A percentile compares a stretch with the other conserved stretches of the same genome.
phyloP scores from a whole-genome alignment of 2,113 vertebrate genomes.

The Rissa tridactyla region DNA sequence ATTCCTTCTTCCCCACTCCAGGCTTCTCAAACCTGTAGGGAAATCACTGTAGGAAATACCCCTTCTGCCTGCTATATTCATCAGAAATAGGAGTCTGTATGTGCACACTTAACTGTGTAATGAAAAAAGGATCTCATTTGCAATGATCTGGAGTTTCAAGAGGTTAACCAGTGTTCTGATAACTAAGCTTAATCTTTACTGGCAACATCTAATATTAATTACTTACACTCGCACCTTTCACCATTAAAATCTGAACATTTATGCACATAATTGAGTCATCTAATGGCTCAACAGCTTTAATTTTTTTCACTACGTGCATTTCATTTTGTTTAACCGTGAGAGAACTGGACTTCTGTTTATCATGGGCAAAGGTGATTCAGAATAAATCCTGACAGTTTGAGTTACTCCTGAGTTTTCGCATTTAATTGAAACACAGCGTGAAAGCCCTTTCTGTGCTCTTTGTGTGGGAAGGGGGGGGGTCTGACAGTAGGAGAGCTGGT shows the following conservation, averaged over 20 bases:
- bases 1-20: not conserved
- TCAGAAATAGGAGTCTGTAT: constrained; percentile 7
- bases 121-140: constrained; percentile 35
- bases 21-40: constrained; percentile 44
- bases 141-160: constrained; percentile 26
- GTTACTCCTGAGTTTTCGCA: constrained; percentile 21
- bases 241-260: constrained; percentile 45
- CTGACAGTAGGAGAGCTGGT: not conserved
- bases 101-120: not conserved
- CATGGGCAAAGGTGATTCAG: constrained; percentile 6
- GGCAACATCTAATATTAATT: constrained; percentile 65
- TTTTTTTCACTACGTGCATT: constrained; percentile 30
- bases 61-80: constrained; percentile 19
- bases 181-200: constrained; percentile 58
- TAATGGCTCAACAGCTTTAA: constrained; percentile 50
- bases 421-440: not conserved
- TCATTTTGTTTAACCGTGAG: constrained; percentile 46
- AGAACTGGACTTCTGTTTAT: constrained; percentile 18
- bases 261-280: constrained; percentile 47
- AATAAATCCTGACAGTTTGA: constrained; percentile 45
- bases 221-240: constrained; percentile 42
- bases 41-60: constrained; percentile 30
- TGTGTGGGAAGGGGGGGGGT: not conserved
- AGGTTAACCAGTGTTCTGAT: constrained; percentile 58
- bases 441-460: not conserved